Base-by-base conservation (phyloP, 1,140 invertebrate species). In the Aphelenchoides fujianensis region DNA sequence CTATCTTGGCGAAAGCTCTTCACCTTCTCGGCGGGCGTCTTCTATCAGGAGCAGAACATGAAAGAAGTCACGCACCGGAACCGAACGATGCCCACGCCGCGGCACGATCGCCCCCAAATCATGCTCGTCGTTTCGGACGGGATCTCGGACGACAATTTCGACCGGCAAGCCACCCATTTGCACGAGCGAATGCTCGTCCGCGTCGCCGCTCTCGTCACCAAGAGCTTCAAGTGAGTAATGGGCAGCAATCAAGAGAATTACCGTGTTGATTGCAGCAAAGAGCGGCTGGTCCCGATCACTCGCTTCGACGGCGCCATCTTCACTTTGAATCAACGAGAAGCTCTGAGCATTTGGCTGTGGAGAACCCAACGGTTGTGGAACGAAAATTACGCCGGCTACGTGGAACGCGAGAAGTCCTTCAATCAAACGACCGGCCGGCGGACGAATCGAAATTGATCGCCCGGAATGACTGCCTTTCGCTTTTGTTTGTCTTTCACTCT, bases 31-130 rank as follows among this genome's bases (percentile, higher is more conserved):
- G 79, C 81, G 0, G 79, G 79, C 31, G 62, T 82, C 12, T 68
- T 81, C 7, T 80, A 74, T 37, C 79, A 82, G 32, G 79, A 81
- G 54, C 79, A 81, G 57, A 81, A 82, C 68, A 67, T 81, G 76
- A 81, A 81, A 69, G 41, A 70, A 27, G 74, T 71, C n/a, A 73
- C 57, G 12, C 32, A 75, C 9, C 66, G 72, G 16, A 78, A 78
- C 41, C 69, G 74, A 34, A 62, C 67, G 16, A 66, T 82, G 68
- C 80, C 80, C 36, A 82, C 80, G 1, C 79, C 79, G 0, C 61
- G 74, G 67, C 79, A 81, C 68, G 79, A 81, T 48, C 52, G 79
- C 37, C 75, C 76, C 19, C 79, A 81, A 68, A 68, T 81, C 2
- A 75, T 81, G 55, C 66, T 82, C 27, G 70, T 81, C 5, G 73